phyloP scores from a whole-genome alignment of 2,888 invertebrate genomes.

The Drosophila melanosoma region DNA sequence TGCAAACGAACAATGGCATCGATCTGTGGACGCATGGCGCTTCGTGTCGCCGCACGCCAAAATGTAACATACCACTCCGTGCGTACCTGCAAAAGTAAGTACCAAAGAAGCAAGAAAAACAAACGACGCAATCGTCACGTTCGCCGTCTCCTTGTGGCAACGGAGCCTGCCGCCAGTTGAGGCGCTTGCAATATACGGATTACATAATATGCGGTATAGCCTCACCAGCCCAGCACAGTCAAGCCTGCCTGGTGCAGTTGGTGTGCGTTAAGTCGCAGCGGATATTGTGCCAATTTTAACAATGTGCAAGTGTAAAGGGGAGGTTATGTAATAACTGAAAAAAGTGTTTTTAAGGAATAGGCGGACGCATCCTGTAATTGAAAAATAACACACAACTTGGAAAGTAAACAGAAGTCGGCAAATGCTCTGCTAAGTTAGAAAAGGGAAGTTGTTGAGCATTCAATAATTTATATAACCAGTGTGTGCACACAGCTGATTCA shows the following conservation, averaged over 20 bases:
- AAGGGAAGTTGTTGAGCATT: background rate
- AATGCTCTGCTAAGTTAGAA: background rate
- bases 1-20: slow-evolving; percentile 88
- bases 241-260: background rate
- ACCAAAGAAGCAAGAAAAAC: slow-evolving; percentile 11
- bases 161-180: background rate
- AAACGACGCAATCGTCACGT: slow-evolving; percentile 42
- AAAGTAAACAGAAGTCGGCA: background rate
- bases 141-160: slow-evolving; percentile 27
- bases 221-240: background rate
- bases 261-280: background rate
- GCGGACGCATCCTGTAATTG: background rate
- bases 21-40: slow-evolving; percentile 90
- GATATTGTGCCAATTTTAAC: slow-evolving; percentile 23
- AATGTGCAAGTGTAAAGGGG: slow-evolving; percentile 39
- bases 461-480: slow-evolving; percentile 60
- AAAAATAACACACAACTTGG: slow-evolving; percentile 39
- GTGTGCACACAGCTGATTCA: slow-evolving; percentile 55
- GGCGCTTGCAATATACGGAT: slow-evolving; percentile 24
- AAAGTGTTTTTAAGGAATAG: slow-evolving; percentile 23
- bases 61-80: slow-evolving; percentile 88
- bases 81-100: slow-evolving; percentile 89
- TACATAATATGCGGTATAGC: slow-evolving; percentile 55
- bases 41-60: slow-evolving; percentile 88
- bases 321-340: slow-evolving; percentile 72